Evolutionary conservation across 1,140 invertebrate species (phyloP).

Genomic region (Scaptomyza graminum): DNA sequence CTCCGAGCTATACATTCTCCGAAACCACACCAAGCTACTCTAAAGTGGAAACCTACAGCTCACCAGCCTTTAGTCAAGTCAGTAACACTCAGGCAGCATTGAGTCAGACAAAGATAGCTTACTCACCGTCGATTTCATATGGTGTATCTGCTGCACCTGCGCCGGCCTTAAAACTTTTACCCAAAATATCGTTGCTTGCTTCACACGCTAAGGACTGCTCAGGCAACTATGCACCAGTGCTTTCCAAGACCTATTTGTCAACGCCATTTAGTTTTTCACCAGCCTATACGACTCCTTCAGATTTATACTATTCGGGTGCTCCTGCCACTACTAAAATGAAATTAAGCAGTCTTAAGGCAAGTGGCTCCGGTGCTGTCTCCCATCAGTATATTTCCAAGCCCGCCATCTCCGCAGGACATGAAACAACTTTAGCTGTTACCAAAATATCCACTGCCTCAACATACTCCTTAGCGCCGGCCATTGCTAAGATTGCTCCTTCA

Average conservation of each 20-base stretch:
- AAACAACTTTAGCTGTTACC: slow-evolving; percentile 44
- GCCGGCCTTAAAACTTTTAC: slow-evolving; percentile 47
- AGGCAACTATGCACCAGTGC: slow-evolving; percentile 58
- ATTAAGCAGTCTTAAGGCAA: slow-evolving; percentile 17
- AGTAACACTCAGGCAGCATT: slow-evolving; percentile 21
- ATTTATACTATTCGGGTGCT: slow-evolving; percentile 25
- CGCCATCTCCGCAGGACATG: slow-evolving; percentile 24
- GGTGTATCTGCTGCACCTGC: slow-evolving; percentile 46
- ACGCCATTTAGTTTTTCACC: slow-evolving; percentile 28
- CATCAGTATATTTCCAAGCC: slow-evolving; percentile 71
- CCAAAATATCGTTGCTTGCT: slow-evolving; percentile 52
- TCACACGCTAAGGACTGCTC: slow-evolving; percentile 57
- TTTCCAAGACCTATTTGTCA: slow-evolving; percentile 65
- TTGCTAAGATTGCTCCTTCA: slow-evolving; percentile 47
- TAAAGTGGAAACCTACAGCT: slow-evolving; percentile 71
- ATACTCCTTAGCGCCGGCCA: slow-evolving; percentile 31
- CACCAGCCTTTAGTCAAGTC: slow-evolving; percentile 58
- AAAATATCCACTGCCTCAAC: slow-evolving; percentile 33
- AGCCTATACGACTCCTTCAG: slow-evolving; percentile 51
- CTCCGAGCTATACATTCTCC: slow-evolving; percentile 62
- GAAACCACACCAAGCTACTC: slow-evolving; percentile 71
- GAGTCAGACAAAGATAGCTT: slow-evolving; percentile 54
- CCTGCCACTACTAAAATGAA: slow-evolving; percentile 44
- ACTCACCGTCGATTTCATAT: slow-evolving; percentile 62
- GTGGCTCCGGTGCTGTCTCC: slow-evolving; percentile 47